Conservation (phyloP, 2,888 invertebrate genomes). For the Drepana falcataria region DNA sequence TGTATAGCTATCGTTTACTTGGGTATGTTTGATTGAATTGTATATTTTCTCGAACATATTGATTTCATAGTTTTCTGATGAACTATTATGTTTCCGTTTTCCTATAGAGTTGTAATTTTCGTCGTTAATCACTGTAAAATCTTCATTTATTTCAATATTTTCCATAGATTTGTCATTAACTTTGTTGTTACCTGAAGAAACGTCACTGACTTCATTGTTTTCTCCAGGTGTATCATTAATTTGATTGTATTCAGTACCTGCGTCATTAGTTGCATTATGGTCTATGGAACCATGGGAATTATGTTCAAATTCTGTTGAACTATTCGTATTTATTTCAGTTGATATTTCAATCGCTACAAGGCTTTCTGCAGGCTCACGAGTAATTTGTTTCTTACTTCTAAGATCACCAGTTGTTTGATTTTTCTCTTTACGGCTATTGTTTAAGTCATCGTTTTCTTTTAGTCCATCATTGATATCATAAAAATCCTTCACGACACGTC, state of each 20-base stretch:
- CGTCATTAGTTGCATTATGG: too few relatives aligned
- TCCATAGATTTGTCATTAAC: background rate
- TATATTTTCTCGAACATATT: background rate
- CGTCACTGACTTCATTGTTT: too few relatives aligned
- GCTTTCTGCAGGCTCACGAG: too few relatives aligned
- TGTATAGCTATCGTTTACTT: background rate
- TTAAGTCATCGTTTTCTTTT: slow-evolving; percentile 1
- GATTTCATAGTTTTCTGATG: background rate
- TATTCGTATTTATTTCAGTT: background rate
- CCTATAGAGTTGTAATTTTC: background rate
- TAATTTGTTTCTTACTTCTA: too few relatives aligned
- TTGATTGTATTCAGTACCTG: background rate
- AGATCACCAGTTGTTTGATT: too few relatives aligned
- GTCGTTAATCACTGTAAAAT: background rate
- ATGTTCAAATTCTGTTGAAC: too few relatives aligned
- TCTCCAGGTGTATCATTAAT: too few relatives aligned
- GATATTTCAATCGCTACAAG: background rate
- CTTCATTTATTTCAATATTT: background rate
- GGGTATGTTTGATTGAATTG: background rate
- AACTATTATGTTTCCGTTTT: background rate
- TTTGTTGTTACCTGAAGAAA: too few relatives aligned
- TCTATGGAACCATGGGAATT: too few relatives aligned
- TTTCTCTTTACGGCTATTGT: slow-evolving; percentile 1
- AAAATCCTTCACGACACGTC: background rate
- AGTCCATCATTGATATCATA: background rate